Percentiles rank a stretch among this genome's conserved stretches.
Evolutionary conservation across 2,113 vertebrate species (phyloP).

Genomic region (Lonchura striata): DNA sequence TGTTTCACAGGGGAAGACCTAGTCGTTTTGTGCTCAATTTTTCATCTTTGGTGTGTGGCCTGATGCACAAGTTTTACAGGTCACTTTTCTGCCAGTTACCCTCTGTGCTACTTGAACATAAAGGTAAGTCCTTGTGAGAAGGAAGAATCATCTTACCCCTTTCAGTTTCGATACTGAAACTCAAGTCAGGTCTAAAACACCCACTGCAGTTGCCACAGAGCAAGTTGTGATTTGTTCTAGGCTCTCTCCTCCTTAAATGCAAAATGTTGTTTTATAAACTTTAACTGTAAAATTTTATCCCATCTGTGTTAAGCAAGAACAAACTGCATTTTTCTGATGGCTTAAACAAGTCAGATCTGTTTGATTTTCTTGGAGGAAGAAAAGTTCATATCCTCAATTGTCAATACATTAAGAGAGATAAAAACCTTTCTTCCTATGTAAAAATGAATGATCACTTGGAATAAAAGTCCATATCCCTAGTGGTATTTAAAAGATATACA

Average conservation of each 20-base stretch:
- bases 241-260: background rate
- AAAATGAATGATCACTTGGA: background rate
- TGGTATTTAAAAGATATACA: background rate
- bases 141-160: background rate
- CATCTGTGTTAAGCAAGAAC: background rate
- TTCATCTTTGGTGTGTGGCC: fast-evolving
- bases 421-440: background rate
- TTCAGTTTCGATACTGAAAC: background rate
- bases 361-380: background rate
- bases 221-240: background rate
- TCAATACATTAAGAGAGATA: background rate
- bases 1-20: background rate
- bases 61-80: background rate
- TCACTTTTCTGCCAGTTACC: background rate
- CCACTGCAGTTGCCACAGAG: background rate
- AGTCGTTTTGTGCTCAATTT: too few relatives aligned
- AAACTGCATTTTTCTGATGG: background rate
- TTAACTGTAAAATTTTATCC: background rate
- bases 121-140: background rate
- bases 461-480: background rate
- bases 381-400: background rate
- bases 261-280: background rate
- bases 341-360: background rate
- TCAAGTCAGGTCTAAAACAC: background rate
- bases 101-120: background rate